phyloP scores from a whole-genome alignment of 2,888 invertebrate species.

The Pristionchus exspectatus region DNA sequence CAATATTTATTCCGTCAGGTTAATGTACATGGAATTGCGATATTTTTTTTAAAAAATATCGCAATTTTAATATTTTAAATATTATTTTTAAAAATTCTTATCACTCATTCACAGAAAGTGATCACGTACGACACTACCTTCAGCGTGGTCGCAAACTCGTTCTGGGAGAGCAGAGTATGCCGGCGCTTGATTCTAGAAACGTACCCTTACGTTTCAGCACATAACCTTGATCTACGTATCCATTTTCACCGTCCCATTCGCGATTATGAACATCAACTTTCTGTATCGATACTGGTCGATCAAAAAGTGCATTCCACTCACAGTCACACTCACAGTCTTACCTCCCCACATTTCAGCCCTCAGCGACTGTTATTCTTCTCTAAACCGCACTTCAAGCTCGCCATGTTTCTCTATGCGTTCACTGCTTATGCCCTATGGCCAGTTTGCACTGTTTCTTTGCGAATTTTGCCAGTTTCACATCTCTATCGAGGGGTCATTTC shows the following conservation, averaged over 20 bases:
- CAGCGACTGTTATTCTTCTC: not conserved
- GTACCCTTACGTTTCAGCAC: not conserved
- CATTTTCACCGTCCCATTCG: not conserved
- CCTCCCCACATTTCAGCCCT: not conserved
- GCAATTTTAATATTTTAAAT: too few relatives aligned
- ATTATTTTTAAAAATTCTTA: too few relatives aligned
- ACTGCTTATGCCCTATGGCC: not conserved
- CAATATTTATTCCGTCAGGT: too few relatives aligned
- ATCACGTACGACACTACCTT: not conserved
- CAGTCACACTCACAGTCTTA: too few relatives aligned
- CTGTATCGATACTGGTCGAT: constrained; percentile 4
- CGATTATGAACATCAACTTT: constrained; percentile 19
- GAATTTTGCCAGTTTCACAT: not conserved
- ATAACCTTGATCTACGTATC: not conserved
- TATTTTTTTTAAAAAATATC: too few relatives aligned
- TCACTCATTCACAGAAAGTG: not conserved
- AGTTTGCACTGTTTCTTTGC: not conserved
- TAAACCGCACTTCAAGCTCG: not conserved
- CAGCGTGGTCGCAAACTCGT: not conserved
- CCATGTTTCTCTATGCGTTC: not conserved
- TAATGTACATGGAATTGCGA: too few relatives aligned
- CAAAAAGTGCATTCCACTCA: too few relatives aligned
- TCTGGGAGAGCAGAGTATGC: not conserved
- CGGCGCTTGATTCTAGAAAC: too few relatives aligned
- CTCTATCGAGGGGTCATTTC: too few relatives aligned